These are phyloP conservation scores for Ailurus styani DNA, from an alignment of 2,113 vertebrate genomes.

Conservation along the genomic window DNA sequence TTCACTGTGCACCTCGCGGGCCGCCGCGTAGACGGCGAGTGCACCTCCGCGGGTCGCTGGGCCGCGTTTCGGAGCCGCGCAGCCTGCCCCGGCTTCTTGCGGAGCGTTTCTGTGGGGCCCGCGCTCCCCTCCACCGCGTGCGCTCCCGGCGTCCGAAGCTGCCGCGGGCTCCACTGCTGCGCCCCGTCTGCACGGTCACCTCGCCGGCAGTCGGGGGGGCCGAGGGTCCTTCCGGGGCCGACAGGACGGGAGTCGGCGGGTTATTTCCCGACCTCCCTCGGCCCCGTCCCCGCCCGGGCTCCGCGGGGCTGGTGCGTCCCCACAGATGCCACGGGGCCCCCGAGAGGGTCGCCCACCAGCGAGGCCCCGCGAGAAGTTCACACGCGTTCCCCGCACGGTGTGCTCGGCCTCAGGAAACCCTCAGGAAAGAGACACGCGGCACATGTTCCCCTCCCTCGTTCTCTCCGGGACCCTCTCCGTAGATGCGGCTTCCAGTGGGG, in stretches of 20 bases:
- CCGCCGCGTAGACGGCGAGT: too few species aligned
- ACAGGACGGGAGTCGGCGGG: too few species aligned
- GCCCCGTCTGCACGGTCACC: background rate
- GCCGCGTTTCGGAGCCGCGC: too few species aligned
- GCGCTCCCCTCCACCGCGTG: too few species aligned
- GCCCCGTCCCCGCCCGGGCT: background rate
- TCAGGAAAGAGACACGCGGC: background rate
- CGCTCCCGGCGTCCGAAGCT: too few species aligned
- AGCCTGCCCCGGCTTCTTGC: too few species aligned
- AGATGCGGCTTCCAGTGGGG: background rate
- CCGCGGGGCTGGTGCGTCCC: background rate
- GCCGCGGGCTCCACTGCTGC: too few species aligned
- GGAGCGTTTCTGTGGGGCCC: too few species aligned
- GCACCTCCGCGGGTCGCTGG: too few species aligned
- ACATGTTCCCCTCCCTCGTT: background rate
- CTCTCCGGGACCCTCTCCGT: too few species aligned
- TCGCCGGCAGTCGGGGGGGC: background rate
- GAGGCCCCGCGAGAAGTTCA: background rate
- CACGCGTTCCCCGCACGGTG: background rate
- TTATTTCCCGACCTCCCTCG: background rate
- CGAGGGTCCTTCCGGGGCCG: too few species aligned
- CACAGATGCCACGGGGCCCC: background rate
- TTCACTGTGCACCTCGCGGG: too few species aligned
- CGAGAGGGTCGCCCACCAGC: background rate
- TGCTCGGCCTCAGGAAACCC: background rate